Conservation (phyloP, 2,797 vertebrate genomes). For the Pteronotus mesoamericanus region DNA sequence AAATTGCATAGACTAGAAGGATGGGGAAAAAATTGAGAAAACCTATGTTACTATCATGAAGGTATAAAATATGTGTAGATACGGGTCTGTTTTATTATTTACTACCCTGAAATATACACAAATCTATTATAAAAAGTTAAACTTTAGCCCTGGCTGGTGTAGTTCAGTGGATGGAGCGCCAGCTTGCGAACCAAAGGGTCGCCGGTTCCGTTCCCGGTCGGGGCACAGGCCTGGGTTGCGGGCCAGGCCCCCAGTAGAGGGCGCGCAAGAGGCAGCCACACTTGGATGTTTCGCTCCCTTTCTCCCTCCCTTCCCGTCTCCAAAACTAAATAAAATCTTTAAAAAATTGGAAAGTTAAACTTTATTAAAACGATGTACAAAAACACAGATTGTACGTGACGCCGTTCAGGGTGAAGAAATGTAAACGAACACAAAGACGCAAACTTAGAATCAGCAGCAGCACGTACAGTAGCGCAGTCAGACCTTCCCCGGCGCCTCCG, state of each 20-base stretch:
- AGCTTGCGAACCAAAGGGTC: no score
- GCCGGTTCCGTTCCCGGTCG: no score
- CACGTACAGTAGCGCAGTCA: no score
- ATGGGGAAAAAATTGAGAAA: background rate
- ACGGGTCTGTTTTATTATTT: background rate
- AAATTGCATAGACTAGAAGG: background rate
- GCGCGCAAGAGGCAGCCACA: no score
- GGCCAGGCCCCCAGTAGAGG: no score
- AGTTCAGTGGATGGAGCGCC: no score
- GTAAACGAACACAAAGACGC: no score
- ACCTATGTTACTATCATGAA: background rate
- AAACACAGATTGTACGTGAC: background rate
- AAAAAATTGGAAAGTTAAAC: background rate
- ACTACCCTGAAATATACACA: background rate
- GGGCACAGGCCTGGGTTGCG: no score
- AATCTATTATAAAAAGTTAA: background rate
- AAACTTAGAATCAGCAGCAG: background rate
- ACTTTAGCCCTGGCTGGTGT: background rate
- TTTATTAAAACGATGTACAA: background rate
- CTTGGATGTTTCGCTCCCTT: no score
- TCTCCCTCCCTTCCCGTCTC: no score
- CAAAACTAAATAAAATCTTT: no score
- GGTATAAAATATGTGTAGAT: background rate
- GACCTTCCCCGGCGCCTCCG: no score
- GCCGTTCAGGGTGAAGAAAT: background rate